A percentile compares a stretch with the other conserved stretches of the same genome.
Conservation (phyloP, 2,113 vertebrate species). For the Patagioenas fasciata region DNA sequence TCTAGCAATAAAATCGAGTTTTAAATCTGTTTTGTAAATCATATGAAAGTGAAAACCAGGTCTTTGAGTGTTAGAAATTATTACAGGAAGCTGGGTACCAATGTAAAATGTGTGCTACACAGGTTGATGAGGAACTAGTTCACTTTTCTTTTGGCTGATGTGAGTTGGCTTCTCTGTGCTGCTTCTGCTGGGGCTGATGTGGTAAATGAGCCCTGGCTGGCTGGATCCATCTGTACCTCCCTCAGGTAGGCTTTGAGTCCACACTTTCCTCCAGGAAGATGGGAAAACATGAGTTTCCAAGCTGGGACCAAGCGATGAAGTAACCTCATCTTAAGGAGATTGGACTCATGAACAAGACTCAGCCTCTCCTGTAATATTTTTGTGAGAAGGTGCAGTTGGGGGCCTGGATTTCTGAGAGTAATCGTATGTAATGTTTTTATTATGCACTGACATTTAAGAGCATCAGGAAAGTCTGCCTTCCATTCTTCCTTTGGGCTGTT, state of each 20-base stretch:
- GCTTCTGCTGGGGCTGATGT: neutral
- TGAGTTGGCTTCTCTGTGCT: neutral
- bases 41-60: neutral
- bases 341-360: neutral
- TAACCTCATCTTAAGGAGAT: neutral
- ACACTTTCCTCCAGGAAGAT: neutral
- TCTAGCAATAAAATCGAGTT: neutral
- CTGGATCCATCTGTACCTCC: neutral
- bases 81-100: neutral
- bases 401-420: neutral
- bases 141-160: neutral
- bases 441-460: constrained; percentile 1
- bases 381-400: neutral
- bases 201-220: neutral
- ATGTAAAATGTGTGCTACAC: neutral
- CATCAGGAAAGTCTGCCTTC: neutral
- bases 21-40: neutral
- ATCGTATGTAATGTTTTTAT: neutral
- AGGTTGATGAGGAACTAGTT: neutral
- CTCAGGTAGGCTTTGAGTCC: neutral
- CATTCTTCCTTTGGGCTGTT: neutral
- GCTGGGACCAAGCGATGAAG: neutral
- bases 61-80: neutral
- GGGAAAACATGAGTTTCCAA: neutral
- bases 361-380: neutral